phyloP scores from a whole-genome alignment of 2,797 vertebrate species.

The Gadopsis bispinosus region DNA sequence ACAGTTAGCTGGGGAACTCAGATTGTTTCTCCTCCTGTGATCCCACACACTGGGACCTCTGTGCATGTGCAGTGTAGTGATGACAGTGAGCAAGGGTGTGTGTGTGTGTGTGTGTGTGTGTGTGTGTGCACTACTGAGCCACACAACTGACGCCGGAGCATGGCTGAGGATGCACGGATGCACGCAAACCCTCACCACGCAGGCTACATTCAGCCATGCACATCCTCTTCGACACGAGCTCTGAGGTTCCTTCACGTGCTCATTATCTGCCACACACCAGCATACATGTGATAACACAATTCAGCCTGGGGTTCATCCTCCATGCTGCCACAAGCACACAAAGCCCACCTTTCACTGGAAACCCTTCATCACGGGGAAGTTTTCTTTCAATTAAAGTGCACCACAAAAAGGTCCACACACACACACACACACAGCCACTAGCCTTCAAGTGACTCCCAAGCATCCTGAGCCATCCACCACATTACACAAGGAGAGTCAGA shows the following conservation, averaged over 20 bases:
- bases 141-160: not conserved
- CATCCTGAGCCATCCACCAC: conserved; percentile 52
- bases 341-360: conserved; percentile 61
- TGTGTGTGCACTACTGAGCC: not conserved
- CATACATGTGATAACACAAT: conserved; percentile 2
- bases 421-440: conserved; percentile 37
- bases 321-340: conserved; percentile 27
- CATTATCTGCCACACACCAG: conserved; percentile 8
- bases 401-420: conserved; percentile 52
- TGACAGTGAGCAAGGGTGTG: not conserved
- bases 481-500: conserved; percentile 59
- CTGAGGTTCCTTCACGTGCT: not conserved
- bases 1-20: conserved; percentile 28
- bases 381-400: conserved; percentile 66
- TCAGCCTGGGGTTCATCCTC: conserved; percentile 13
- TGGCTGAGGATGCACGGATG: not conserved
- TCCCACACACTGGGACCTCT: conserved; percentile 39
- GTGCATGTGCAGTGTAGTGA: conserved; percentile 23
- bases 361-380: conserved; percentile 59
- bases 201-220: not conserved
- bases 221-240: not conserved
- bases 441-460: conserved; percentile 62
- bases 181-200: not conserved
- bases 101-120: not conserved
- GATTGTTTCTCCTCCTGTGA: conserved; percentile 53